phyloP scores from a whole-genome alignment of 2,797 vertebrate genomes.

The Mareca penelope region DNA sequence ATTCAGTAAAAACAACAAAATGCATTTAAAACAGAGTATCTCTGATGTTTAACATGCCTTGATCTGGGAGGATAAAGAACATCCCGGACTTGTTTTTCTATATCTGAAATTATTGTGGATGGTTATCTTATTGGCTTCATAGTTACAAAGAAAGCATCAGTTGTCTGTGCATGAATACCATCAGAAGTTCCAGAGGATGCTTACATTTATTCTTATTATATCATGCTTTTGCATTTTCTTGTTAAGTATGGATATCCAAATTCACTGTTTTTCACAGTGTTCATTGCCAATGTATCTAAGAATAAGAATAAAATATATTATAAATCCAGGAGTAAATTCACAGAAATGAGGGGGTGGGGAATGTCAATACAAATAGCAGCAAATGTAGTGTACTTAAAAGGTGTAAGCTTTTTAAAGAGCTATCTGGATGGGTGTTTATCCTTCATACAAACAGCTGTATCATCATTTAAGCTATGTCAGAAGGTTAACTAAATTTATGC shows the following conservation, averaged over 20 bases:
- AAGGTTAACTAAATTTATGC: slow-evolving; percentile 16
- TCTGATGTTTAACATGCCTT: neutral
- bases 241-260: neutral
- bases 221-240: neutral
- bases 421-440: neutral
- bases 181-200: neutral
- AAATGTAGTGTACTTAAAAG: neutral
- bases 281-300: neutral
- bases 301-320: neutral
- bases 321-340: neutral
- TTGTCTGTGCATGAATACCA: neutral
- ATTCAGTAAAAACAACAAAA: slow-evolving; percentile 9
- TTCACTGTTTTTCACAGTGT: neutral
- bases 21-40: neutral
- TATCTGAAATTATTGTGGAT: neutral
- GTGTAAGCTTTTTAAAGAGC: neutral
- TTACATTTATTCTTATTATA: neutral
- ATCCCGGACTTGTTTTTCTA: neutral
- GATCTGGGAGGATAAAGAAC: neutral
- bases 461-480: slow-evolving; percentile 8
- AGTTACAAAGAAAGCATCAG: neutral
- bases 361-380: neutral
- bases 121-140: neutral
- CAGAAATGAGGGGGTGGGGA: neutral
- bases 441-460: neutral